Conservation (phyloP, 2,797 vertebrate genomes). For the Xyrichtys novacula region DNA sequence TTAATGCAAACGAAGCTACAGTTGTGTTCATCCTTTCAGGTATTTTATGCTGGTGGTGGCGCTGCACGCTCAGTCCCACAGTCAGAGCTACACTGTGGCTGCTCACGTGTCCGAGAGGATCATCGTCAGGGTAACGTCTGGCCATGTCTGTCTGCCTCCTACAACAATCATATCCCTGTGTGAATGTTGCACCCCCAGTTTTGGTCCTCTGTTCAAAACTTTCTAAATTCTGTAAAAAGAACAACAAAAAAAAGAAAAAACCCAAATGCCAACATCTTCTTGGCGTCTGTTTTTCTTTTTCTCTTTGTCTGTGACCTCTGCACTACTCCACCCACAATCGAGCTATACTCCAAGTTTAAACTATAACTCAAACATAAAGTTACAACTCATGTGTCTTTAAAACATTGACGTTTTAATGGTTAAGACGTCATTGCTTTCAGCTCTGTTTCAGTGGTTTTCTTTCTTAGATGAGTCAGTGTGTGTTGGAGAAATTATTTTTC, state of each 20-base stretch:
- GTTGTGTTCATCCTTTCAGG: constrained; percentile 76
- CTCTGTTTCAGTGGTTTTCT: background rate
- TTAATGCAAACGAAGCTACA: background rate
- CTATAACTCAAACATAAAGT: background rate
- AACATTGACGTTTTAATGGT: background rate
- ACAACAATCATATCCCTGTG: constrained; percentile 77
- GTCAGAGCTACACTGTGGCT: constrained; percentile 95
- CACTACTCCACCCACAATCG: too few relatives aligned
- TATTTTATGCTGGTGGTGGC: constrained; percentile 99
- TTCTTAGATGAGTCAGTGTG: background rate
- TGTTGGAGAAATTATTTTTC: too few relatives aligned
- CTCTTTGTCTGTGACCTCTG: constrained; percentile 30
- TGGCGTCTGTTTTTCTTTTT: constrained; percentile 23
- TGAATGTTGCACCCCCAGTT: constrained; percentile 65
- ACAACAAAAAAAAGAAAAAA: too few relatives aligned
- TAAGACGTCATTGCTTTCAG: background rate
- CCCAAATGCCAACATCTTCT: constrained; percentile 14
- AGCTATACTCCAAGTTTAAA: constrained; percentile 3
- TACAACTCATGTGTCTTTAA: constrained; percentile 8
- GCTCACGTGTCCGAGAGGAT: constrained; percentile 98
- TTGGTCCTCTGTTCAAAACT: constrained; percentile 26
- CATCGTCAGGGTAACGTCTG: constrained; percentile 96
- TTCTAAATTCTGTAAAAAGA: constrained; percentile 14
- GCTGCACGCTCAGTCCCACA: constrained; percentile 94
- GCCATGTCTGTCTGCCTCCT: constrained; percentile 87